Evolutionary conservation across 2,113 vertebrate species (phyloP).

Genomic region (Salminus brasiliensis): DNA sequence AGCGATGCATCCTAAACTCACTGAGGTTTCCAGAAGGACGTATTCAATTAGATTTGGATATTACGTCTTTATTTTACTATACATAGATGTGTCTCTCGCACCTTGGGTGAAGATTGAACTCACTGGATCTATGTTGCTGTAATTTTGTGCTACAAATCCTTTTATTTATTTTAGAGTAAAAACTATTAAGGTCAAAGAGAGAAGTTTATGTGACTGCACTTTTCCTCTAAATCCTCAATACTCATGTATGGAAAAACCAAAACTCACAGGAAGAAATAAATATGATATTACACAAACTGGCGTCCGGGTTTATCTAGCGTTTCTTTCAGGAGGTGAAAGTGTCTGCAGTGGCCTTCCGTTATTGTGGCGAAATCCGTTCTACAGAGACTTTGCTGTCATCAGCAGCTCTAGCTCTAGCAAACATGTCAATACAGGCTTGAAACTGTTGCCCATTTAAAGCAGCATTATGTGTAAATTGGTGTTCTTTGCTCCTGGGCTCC

Average conservation of each 20-base stretch:
- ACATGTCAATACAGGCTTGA: too few species aligned
- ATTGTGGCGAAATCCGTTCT: not conserved
- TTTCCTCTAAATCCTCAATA: constrained; percentile 78
- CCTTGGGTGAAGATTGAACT: constrained; percentile 78
- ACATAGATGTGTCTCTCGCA: constrained; percentile 69
- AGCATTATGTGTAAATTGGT: not conserved
- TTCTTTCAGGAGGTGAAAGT: not conserved
- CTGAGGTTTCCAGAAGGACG: constrained; percentile 44
- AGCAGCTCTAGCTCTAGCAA: not conserved
- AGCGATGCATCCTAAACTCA: constrained; percentile 58
- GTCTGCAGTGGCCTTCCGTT: not conserved
- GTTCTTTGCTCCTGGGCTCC: too few species aligned
- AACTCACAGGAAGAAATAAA: constrained; percentile 88
- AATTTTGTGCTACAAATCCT: constrained; percentile 86
- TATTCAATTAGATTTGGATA: constrained; percentile 24
- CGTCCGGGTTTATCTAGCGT: constrained; percentile 54
- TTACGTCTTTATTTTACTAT: constrained; percentile 46
- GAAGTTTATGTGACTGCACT: constrained; percentile 85
- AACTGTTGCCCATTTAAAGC: not conserved
- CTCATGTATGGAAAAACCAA: constrained; percentile 86
- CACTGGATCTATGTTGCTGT: constrained; percentile 84
- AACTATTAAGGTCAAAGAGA: constrained; percentile 66
- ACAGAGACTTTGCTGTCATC: not conserved
- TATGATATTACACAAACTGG: constrained; percentile 83
- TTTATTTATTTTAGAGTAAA: constrained; percentile 72